Evolutionary conservation across 2,888 invertebrate genomes (phyloP).

Genomic region (Hydriomena furcata): DNA sequence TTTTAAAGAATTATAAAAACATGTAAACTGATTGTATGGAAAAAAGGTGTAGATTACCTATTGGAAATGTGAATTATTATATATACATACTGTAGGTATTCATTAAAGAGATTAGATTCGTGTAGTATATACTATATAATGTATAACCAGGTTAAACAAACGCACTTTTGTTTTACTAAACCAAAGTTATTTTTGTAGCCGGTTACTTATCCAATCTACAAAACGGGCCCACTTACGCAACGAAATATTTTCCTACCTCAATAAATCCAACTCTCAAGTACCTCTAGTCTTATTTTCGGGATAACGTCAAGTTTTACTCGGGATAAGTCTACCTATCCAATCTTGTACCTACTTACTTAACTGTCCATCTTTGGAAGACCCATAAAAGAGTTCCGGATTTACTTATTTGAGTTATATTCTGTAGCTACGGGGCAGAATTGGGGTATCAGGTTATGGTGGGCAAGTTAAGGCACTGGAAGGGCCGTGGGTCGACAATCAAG

Average conservation of each 20-base stretch:
- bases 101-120: too few relatives aligned
- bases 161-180: neutral
- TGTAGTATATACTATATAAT: too few relatives aligned
- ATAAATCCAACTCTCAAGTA: conserved; percentile 60
- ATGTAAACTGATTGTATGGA: too few relatives aligned
- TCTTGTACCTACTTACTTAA: conserved; percentile 58
- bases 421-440: conserved; percentile 49
- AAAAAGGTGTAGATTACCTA: too few relatives aligned
- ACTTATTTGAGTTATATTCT: conserved; percentile 51
- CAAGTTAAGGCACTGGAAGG: conserved; percentile 65
- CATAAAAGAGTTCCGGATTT: conserved; percentile 55
- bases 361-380: conserved; percentile 61
- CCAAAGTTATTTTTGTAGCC: neutral
- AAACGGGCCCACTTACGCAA: conserved; percentile 32
- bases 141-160: too few relatives aligned
- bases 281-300: conserved; percentile 59
- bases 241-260: conserved; percentile 41
- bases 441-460: conserved; percentile 59
- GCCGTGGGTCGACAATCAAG: conserved; percentile 76
- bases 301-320: conserved; percentile 63
- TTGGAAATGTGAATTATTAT: too few relatives aligned
- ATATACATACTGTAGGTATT: too few relatives aligned
- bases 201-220: conserved; percentile 18
- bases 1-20: too few relatives aligned
- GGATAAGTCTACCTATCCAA: conserved; percentile 72